Evolutionary conservation across 2,797 vertebrate species (phyloP).

Genomic region (Ispidina picta): DNA sequence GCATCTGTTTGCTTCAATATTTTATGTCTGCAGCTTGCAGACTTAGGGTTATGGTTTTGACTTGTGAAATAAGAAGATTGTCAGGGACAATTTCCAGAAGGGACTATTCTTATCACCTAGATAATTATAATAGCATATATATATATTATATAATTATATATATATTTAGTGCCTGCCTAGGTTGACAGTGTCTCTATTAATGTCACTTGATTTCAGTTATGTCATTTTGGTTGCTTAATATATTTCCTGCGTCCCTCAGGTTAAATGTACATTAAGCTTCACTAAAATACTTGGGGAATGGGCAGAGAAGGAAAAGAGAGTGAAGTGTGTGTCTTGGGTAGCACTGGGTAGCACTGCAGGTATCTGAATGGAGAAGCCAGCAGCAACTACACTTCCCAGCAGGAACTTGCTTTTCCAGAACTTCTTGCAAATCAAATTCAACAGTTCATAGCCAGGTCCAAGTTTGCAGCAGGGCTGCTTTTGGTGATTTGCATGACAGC

Average conservation of each 20-base stretch:
- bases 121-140: not conserved
- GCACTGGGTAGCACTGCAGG: not conserved
- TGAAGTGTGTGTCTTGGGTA: not conserved
- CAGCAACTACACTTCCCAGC: accelerated
- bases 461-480: not conserved
- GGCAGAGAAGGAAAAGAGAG: not conserved
- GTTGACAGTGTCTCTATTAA: not conserved
- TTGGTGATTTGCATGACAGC: not conserved
- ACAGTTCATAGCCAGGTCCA: not conserved
- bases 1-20: not conserved
- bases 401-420: not conserved
- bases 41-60: not conserved
- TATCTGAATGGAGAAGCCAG: not conserved
- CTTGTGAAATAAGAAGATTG: not conserved
- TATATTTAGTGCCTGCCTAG: not conserved
- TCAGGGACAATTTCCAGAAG: not conserved
- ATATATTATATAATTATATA: too few species aligned
- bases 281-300: not conserved
- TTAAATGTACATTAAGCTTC: not conserved
- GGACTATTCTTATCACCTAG: not conserved
- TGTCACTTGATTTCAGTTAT: not conserved
- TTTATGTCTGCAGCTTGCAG: not conserved
- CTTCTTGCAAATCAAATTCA: not conserved
- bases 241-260: not conserved
- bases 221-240: constrained; percentile 19